phyloP scores from a whole-genome alignment of 2,113 vertebrate genomes.

The Spheniscus mendiculus region DNA sequence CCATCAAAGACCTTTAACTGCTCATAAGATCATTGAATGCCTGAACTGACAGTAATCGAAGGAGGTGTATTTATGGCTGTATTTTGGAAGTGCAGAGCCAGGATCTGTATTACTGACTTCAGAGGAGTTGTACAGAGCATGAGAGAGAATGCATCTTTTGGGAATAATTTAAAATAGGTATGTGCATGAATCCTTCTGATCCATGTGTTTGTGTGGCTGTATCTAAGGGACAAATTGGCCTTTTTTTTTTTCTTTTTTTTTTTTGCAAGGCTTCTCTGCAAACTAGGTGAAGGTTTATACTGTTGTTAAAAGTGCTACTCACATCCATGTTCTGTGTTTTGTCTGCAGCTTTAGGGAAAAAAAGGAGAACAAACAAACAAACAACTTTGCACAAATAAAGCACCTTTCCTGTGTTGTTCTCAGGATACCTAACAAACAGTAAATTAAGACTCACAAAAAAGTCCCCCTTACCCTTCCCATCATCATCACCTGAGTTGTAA shows the following conservation, averaged over 20 bases:
- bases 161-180: slow-evolving; percentile 13
- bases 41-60: not conserved
- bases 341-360: not conserved
- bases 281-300: not conserved
- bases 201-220: not conserved
- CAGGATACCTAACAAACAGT: not conserved
- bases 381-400: not conserved
- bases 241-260: not conserved
- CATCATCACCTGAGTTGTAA: not conserved
- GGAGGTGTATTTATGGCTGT: not conserved
- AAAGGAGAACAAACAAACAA: not conserved
- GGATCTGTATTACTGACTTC: not conserved
- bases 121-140: not conserved
- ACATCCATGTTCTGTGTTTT: not conserved
- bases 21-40: not conserved
- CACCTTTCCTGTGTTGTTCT: not conserved
- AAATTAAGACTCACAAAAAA: not conserved
- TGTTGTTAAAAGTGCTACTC: not conserved
- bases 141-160: not conserved
- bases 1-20: not conserved
- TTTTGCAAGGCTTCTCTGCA: not conserved
- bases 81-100: not conserved
- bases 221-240: not conserved
- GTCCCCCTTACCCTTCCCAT: not conserved
- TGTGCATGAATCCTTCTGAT: not conserved